Evolutionary conservation across 1,140 invertebrate genomes (phyloP), one percentile per base, ranked within the genome.

Genomic region (Zaprionus taronus): DNA sequence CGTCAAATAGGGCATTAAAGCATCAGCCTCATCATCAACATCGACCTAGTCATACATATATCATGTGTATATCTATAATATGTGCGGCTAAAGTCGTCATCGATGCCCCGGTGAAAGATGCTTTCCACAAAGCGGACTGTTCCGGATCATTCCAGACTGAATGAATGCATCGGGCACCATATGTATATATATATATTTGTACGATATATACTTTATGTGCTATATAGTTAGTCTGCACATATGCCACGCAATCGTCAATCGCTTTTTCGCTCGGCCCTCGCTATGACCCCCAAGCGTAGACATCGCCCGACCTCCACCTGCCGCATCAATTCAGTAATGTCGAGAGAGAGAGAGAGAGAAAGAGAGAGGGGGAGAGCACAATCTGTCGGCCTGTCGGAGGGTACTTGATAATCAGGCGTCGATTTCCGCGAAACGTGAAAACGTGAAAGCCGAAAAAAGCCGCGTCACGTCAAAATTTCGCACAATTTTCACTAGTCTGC

Each of bases 351-450:
- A 38, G 28, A 26, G 3, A 41, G 44, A 22, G 4, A 14, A 24
- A 41, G 14, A 15, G 17, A 34, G 24, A 34, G 1, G 31, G 31
- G 31, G 17, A 14, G 56, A 9, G 36, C n/a, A 15, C 41, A n/a
- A 47, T 47, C 15, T 17, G n/a, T 44, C 47, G n/a, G 7, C 4
- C 17, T 49, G 47, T 22, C 20, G 20, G 47, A n/a, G 47, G 20
- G 47, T 57, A 57, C 72, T 74, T 63, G 72, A 64, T 64, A 75
- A 75, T 71, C 60, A 53, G 58, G 4, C 67, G 67, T 71, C 72
- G 34, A 75, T 75, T 75, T 71, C 58, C 72, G 72, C 44, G 51
- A 74, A 74, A 74, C 51, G 72, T 71, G 67, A 75, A 75, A 69
- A 69, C 66, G 66, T 69, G 56, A 69, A 47, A 71, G 53, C 53